phyloP scores from a whole-genome alignment of 2,797 vertebrate genomes.

The Hozukius guyotensis region DNA sequence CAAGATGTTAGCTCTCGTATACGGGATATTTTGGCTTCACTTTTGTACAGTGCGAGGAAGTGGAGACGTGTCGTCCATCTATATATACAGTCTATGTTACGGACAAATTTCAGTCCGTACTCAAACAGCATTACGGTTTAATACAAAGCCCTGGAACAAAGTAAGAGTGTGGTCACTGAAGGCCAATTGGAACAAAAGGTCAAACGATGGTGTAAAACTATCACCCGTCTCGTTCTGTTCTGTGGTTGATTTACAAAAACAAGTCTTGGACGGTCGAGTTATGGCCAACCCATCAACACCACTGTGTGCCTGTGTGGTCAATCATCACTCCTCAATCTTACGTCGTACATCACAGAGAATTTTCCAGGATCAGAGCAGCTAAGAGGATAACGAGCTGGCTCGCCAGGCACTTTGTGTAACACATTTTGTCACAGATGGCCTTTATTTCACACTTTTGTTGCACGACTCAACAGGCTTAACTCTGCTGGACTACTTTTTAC shows the following conservation, averaged over 20 bases:
- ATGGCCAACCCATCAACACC: slow-evolving; percentile 4
- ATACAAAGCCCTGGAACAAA: background rate
- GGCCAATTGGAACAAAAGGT: background rate
- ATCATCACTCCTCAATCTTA: slow-evolving; percentile 35
- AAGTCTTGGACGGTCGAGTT: background rate
- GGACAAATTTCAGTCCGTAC: background rate
- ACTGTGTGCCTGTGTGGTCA: slow-evolving; percentile 24
- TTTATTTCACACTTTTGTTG: slow-evolving; percentile 68
- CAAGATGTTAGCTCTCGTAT: too few species aligned
- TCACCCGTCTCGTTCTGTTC: background rate
- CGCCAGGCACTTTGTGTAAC: slow-evolving; percentile 61
- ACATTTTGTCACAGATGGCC: slow-evolving; percentile 70
- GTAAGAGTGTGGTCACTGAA: background rate
- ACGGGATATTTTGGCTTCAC: too few species aligned
- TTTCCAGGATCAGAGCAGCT: slow-evolving; percentile 65
- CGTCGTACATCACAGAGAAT: slow-evolving; percentile 44
- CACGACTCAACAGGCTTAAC: slow-evolving; percentile 51
- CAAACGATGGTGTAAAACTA: slow-evolving; percentile 11
- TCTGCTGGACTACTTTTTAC: slow-evolving; percentile 47
- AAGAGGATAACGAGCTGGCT: slow-evolving; percentile 70
- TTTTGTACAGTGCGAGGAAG: too few species aligned
- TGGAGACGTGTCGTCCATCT: too few species aligned
- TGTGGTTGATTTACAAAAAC: slow-evolving; percentile 42
- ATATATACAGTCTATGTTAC: too few species aligned
- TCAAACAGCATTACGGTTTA: background rate